Evolutionary conservation across 2,888 invertebrate species (phyloP).

Genomic region (Phania funesta): DNA sequence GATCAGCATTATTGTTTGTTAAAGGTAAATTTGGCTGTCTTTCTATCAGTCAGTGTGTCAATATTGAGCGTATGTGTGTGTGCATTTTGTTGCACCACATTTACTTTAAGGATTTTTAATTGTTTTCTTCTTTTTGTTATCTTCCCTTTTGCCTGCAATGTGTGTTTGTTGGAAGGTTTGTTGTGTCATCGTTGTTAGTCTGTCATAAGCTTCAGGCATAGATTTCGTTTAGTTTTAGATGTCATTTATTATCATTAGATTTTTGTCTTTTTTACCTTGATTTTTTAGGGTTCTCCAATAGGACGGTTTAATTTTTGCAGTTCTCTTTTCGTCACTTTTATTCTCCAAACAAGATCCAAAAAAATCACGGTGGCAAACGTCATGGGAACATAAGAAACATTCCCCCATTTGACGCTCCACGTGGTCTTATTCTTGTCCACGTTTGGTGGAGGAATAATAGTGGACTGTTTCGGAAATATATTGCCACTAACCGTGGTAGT

Average conservation of each 20-base stretch:
- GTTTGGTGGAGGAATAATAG: no score
- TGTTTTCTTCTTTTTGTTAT: slow-evolving; percentile 24
- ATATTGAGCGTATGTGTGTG: slow-evolving; percentile 32
- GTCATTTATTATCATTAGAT: slow-evolving; percentile 64
- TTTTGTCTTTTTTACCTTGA: slow-evolving; percentile 16
- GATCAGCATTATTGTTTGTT: slow-evolving; percentile 7
- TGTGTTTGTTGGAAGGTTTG: background rate
- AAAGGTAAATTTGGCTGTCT: slow-evolving; percentile 11
- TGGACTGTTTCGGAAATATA: no score
- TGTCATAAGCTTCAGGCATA: slow-evolving; percentile 38
- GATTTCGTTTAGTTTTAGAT: slow-evolving; percentile 43
- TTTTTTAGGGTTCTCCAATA: no score
- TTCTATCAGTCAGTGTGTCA: slow-evolving; percentile 51
- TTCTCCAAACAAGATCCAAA: no score
- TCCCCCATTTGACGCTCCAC: no score
- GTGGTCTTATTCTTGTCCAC: no score
- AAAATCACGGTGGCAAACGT: no score
- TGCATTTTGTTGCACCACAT: slow-evolving; percentile 47
- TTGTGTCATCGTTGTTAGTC: slow-evolving; percentile 27
- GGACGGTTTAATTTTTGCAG: no score
- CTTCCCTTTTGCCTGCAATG: background rate
- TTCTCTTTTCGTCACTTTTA: no score
- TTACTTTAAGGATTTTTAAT: slow-evolving; percentile 61
- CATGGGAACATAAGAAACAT: no score
- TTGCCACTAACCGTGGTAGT: no score